A percentile compares a stretch with the other conserved stretches of the same genome.
phyloP scores from a whole-genome alignment of 2,113 vertebrate genomes.

The Pluvialis apricaria region DNA sequence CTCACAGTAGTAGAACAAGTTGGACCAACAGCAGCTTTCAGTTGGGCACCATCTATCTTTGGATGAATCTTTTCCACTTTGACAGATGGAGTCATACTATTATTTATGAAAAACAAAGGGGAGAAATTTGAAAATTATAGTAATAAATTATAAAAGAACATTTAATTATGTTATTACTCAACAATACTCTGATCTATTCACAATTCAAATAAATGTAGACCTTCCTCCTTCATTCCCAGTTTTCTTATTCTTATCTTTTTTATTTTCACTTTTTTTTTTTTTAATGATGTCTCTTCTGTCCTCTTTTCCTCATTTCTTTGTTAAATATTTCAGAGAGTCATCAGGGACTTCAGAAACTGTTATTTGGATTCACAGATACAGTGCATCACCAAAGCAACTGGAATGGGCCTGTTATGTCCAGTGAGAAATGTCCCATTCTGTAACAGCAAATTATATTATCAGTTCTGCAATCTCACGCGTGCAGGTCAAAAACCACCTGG shows the following conservation, averaged over 20 bases:
- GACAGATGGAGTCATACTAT: constrained; percentile 88
- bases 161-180: background rate
- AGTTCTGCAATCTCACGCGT: background rate
- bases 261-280: background rate
- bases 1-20: constrained; percentile 94
- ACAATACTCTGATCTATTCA: background rate
- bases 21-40: constrained; percentile 85
- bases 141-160: background rate
- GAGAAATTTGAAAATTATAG: background rate
- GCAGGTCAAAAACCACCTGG: background rate
- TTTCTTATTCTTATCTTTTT: background rate
- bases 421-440: background rate
- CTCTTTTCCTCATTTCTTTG: background rate
- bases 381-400: background rate
- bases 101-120: constrained; percentile 49
- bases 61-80: constrained; percentile 95
- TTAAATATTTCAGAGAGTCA: background rate
- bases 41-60: constrained; percentile 87
- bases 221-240: background rate
- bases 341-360: background rate
- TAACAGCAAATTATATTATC: background rate
- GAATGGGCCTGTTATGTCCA: fast-evolving
- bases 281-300: background rate
- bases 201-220: background rate
- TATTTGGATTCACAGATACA: background rate